These are phyloP conservation scores for Telmatochromis sp. DNA, from an alignment of 2,113 vertebrate species.

Conservation along the genomic window DNA sequence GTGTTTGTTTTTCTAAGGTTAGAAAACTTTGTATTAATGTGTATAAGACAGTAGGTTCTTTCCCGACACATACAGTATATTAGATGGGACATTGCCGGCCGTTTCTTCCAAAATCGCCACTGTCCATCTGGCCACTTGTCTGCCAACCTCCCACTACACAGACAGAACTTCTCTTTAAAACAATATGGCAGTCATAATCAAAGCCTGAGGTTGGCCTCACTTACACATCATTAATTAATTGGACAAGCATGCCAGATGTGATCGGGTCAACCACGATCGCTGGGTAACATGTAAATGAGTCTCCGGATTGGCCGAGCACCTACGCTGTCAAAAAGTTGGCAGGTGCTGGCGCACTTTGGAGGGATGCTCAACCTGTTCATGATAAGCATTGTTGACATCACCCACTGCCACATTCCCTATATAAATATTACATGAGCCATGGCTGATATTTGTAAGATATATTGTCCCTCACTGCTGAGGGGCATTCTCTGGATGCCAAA, in stretches of 20 bases:
- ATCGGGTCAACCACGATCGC: conserved; percentile 37
- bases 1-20: not conserved
- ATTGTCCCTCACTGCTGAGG: conserved; percentile 62
- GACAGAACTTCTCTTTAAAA: conserved; percentile 18
- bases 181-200: conserved; percentile 44
- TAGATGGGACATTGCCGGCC: not conserved
- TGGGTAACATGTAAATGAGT: conserved; percentile 50
- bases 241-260: conserved; percentile 55
- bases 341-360: conserved; percentile 40
- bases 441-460: conserved; percentile 70
- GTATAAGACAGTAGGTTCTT: not conserved
- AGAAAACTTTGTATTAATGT: not conserved
- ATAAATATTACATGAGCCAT: conserved; percentile 69
- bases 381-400: conserved; percentile 57
- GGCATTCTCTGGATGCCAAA: conserved; percentile 65
- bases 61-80: not conserved
- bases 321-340: conserved; percentile 43
- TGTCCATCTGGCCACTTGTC: conserved; percentile 4
- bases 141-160: not conserved
- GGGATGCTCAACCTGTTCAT: conserved; percentile 50
- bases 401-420: conserved; percentile 45
- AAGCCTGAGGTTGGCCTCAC: conserved; percentile 34
- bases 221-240: conserved; percentile 58
- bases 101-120: not conserved
- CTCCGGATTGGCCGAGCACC: conserved; percentile 25